These are phyloP conservation scores for Sebastes oblongus DNA, from an alignment of 2,797 vertebrate genomes.

Conservation along the genomic window DNA sequence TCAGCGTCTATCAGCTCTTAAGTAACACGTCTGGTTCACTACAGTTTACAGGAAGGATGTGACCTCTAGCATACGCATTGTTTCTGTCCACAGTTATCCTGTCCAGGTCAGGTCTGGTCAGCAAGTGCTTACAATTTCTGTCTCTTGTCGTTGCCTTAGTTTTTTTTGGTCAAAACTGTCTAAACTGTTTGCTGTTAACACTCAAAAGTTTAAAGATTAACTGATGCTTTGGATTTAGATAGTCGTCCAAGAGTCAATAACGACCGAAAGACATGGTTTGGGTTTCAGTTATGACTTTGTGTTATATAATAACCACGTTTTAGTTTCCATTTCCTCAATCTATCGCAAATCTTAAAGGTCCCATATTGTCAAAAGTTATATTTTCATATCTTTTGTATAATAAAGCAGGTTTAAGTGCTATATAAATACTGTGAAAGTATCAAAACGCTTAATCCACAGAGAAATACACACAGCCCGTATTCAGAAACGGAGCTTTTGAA, in stretches of 20 bases:
- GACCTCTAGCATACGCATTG: not conserved
- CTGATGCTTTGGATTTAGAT: slow-evolving; percentile 1
- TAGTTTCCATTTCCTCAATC: not conserved
- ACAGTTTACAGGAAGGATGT: slow-evolving; percentile 10
- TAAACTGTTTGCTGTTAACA: not conserved
- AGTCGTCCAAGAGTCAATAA: not conserved
- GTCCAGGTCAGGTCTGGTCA: slow-evolving; percentile 3
- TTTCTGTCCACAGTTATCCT: not conserved
- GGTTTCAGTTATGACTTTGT: not conserved
- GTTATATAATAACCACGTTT: not conserved
- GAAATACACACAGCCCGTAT: no score
- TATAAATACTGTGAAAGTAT: no score
- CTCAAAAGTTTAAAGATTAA: not conserved
- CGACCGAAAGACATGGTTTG: not conserved
- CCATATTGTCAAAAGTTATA: no score
- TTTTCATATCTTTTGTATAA: no score
- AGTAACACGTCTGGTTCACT: slow-evolving; percentile 10
- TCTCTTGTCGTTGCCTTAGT: slow-evolving; percentile 3
- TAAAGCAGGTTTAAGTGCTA: no score
- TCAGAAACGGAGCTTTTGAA: no score
- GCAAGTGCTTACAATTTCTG: not conserved
- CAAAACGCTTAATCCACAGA: no score
- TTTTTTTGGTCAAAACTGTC: not conserved
- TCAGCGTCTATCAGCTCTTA: slow-evolving; percentile 35
- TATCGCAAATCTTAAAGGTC: no score